These are phyloP conservation scores for Epinephelus fuscoguttatus DNA, from an alignment of 2,113 vertebrate species.

Conservation along the genomic window DNA sequence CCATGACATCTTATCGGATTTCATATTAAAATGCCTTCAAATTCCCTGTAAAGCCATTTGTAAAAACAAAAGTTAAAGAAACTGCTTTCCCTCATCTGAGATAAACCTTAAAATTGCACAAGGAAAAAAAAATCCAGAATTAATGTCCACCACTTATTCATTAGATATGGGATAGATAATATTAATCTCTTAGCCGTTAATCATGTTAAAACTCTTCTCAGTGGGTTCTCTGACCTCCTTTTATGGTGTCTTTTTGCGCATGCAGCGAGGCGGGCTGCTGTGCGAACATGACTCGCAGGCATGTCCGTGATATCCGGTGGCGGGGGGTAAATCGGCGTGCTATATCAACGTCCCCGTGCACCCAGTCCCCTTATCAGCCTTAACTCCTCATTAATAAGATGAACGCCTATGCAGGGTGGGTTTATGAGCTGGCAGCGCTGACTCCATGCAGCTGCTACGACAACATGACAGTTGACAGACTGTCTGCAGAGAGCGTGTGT, in stretches of 20 bases:
- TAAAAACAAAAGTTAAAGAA: neutral
- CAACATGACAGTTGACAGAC: slow-evolving; percentile 59
- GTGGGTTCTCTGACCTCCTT: slow-evolving; percentile 60
- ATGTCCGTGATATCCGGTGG: slow-evolving; percentile 56
- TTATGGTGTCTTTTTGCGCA: slow-evolving; percentile 42
- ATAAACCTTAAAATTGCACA: neutral
- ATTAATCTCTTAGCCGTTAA: slow-evolving; percentile 47
- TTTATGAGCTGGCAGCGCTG: slow-evolving; percentile 24
- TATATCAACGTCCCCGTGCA: slow-evolving; percentile 67
- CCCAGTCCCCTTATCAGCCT: slow-evolving; percentile 32
- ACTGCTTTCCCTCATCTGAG: neutral
- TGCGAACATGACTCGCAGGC: slow-evolving; percentile 68
- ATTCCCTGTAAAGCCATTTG: neutral
- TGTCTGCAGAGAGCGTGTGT: slow-evolving; percentile 11
- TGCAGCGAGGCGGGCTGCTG: slow-evolving; percentile 57
- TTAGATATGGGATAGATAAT: slow-evolving; percentile 43
- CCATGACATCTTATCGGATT: neutral
- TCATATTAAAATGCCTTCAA: neutral
- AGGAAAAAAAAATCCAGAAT: neutral
- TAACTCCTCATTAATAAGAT: slow-evolving; percentile 73
- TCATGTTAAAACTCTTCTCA: slow-evolving; percentile 54
- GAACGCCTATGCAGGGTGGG: slow-evolving; percentile 27
- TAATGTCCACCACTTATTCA: slow-evolving; percentile 1
- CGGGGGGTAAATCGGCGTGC: slow-evolving; percentile 74
- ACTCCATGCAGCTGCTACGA: slow-evolving; percentile 45